Conservation (phyloP, 2,113 vertebrate genomes). For the Gambusia affinis region DNA sequence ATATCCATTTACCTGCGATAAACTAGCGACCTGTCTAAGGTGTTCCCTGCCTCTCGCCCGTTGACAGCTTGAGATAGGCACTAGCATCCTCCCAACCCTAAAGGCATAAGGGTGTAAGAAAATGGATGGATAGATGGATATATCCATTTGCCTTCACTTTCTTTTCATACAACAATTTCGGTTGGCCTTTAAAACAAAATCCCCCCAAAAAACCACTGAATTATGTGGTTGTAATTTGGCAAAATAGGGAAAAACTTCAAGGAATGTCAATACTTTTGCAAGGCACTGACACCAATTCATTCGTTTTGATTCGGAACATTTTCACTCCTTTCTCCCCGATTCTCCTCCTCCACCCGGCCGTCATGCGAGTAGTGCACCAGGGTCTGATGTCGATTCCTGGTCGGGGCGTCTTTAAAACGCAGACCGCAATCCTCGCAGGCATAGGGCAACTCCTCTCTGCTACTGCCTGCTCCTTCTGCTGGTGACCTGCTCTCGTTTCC, state of each 20-base stretch:
- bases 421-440: slow-evolving; percentile 81
- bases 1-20: no score
- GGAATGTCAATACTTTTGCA: no score
- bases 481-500: slow-evolving; percentile 18
- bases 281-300: background rate
- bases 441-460: slow-evolving; percentile 61
- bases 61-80: no score
- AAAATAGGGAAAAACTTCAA: no score
- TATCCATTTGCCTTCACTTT: background rate
- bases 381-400: slow-evolving; percentile 81
- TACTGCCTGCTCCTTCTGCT: slow-evolving; percentile 10
- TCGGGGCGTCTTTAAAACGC: slow-evolving; percentile 78
- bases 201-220: no score
- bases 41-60: no score
- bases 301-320: slow-evolving; percentile 2
- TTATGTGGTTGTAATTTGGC: no score
- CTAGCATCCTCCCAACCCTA: no score
- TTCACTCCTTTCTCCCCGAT: slow-evolving; percentile 9
- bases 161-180: background rate
- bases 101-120: no score
- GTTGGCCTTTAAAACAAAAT: background rate
- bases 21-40: no score
- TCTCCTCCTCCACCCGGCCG: slow-evolving; percentile 18
- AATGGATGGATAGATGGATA: no score
- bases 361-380: slow-evolving; percentile 77